These are phyloP conservation scores for Drosophila tristis DNA, from an alignment of 1,140 invertebrate genomes.

Conservation along the genomic window DNA sequence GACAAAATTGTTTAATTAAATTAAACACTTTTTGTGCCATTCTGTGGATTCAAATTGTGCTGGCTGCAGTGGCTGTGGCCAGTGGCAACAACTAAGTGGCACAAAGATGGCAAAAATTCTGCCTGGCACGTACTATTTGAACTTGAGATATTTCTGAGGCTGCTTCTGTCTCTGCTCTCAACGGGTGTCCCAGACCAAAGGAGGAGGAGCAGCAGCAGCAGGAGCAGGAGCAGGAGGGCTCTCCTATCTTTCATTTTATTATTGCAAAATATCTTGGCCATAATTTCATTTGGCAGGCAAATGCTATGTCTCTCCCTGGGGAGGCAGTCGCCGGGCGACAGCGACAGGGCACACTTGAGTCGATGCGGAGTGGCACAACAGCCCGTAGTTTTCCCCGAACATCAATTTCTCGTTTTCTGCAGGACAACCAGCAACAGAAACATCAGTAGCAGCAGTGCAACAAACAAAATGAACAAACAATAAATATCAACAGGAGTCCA, in stretches of 20 bases:
- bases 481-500: slow-evolving; percentile 46
- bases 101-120: slow-evolving; percentile 52
- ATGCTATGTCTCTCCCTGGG: slow-evolving; percentile 31
- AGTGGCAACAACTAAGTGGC: slow-evolving; percentile 22
- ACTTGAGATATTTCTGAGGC: slow-evolving; percentile 24
- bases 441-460: slow-evolving; percentile 4
- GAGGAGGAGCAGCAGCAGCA: slow-evolving; percentile 1
- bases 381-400: slow-evolving; percentile 11
- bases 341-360: slow-evolving; percentile 61
- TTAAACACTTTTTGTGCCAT: neutral
- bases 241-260: slow-evolving; percentile 37
- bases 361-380: slow-evolving; percentile 24
- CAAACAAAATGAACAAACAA: slow-evolving; percentile 8
- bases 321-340: slow-evolving; percentile 15
- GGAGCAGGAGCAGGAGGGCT: slow-evolving; percentile 14
- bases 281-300: slow-evolving; percentile 64
- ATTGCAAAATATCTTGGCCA: slow-evolving; percentile 61
- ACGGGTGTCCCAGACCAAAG: slow-evolving; percentile 47
- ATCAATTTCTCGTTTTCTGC: slow-evolving; percentile 49
- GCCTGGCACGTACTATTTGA: slow-evolving; percentile 54
- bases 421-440: slow-evolving; percentile 39
- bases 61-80: slow-evolving; percentile 38
- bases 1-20: slow-evolving; percentile 25
- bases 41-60: slow-evolving; percentile 32
- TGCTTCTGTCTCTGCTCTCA: slow-evolving; percentile 27